Base-by-base conservation (phyloP, 2,113 vertebrate species). In the Prietella phreatophila region DNA sequence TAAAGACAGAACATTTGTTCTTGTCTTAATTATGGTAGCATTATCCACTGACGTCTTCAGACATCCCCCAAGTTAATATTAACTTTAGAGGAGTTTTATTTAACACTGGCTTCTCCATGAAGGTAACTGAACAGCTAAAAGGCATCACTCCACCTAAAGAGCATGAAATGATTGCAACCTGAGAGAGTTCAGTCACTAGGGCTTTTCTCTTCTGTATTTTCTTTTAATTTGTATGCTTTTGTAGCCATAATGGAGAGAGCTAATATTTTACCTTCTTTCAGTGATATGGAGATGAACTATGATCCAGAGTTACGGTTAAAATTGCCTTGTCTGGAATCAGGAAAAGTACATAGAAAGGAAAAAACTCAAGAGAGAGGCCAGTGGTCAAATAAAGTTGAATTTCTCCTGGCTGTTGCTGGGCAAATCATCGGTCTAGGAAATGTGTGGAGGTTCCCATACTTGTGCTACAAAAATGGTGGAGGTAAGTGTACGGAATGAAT, bases 401-500 rank as follows among this genome's bases (percentile, higher is more conserved):
- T 95, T 89, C 93, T 96, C 69, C 91, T 96, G 83, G 95, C 95
- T 76, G 95, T 96, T 2, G 95, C 95, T 0, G 95, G 95, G 88
- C 95, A 96, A 88, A 96, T 96, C 88, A 93, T 96, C 20, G 95
- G 95, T 11, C 89, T 96, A 1, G 95, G 95, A 90, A 96, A 96
- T 82, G 95, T 96, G 80, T 96, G 95, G 95, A 91, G 95, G 88
- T 96, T 96, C 85, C 95, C 95, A 79, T 96, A 96, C 87, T 89
- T 96, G 86, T 96, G 95, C 92, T 96, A 96, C 93, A 96, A 96
- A 91, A 96, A 96, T 83, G 95, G 95, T 91, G 95, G 95, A 86
- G 95, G 95, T 95, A 87, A 93, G 94, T 86, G 11, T 19, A 73
- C 9, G 39, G 10, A 79, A 56, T 76, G 0, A 50, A 56, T 60